Conservation (phyloP, 2,888 invertebrate genomes). For the Drosophila differens region DNA sequence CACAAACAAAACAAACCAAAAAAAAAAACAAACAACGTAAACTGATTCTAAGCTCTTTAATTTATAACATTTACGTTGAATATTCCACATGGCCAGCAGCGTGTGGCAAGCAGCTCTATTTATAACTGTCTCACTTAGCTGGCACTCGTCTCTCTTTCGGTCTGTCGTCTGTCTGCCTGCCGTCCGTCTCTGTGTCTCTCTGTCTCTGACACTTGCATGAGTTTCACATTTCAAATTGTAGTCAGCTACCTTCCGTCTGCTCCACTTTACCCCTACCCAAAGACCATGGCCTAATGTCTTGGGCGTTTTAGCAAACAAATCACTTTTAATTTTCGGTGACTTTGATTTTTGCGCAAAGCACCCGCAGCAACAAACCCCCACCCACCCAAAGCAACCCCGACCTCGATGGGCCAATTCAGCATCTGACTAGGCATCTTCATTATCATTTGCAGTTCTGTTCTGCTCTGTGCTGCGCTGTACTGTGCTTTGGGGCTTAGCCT, state of each 20-base stretch:
- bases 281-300: conserved; percentile 57
- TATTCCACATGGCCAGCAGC: conserved; percentile 13
- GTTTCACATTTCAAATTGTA: conserved; percentile 73
- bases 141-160: conserved; percentile 16
- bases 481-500: conserved; percentile 30
- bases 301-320: conserved; percentile 80
- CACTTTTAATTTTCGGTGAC: conserved; percentile 82
- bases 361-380: conserved; percentile 9
- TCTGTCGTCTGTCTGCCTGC: neutral
- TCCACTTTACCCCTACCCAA: neutral
- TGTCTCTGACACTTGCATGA: conserved; percentile 65
- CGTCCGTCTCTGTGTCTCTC: conserved; percentile 1
- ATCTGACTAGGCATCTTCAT: conserved; percentile 77
- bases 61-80: conserved; percentile 15
- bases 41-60: conserved; percentile 18
- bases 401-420: conserved; percentile 33
- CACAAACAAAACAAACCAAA: neutral
- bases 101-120: conserved; percentile 60
- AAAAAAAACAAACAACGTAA: neutral
- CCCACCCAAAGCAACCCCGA: conserved; percentile 2
- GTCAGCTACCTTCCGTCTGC: neutral
- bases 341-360: conserved; percentile 71
- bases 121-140: conserved; percentile 67
- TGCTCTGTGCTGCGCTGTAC: neutral
- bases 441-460: conserved; percentile 51